Percentiles rank a stretch among this genome's conserved stretches.
Conservation (phyloP, 2,888 invertebrate genomes). For the Neuroscelio doddi region DNA sequence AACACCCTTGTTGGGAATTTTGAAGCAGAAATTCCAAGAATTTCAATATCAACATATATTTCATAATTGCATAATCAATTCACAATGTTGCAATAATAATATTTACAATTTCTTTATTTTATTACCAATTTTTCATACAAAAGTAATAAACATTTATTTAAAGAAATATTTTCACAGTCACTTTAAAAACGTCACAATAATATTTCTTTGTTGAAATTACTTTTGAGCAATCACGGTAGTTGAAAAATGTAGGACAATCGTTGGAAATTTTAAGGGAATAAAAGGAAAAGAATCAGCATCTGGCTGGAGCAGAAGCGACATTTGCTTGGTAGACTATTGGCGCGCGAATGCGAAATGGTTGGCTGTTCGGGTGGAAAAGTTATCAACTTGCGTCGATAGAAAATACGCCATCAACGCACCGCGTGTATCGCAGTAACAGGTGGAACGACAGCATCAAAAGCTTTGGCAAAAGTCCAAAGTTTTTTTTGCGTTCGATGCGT, state of each 20-base stretch:
- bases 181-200: too few species aligned
- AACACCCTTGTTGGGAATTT: constrained; percentile 34
- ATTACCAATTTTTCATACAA: too few species aligned
- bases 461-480: constrained; percentile 42
- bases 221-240: too few species aligned
- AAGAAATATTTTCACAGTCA: too few species aligned
- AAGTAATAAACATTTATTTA: too few species aligned
- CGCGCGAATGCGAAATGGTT: background rate
- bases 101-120: too few species aligned
- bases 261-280: background rate
- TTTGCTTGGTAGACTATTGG: background rate
- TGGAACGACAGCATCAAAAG: constrained; percentile 34
- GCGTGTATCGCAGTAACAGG: constrained; percentile 45
- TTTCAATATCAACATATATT: too few species aligned
- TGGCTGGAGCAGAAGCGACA: background rate
- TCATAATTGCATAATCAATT: too few species aligned
- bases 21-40: constrained; percentile 36
- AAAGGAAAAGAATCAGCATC: background rate
- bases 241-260: too few species aligned
- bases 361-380: background rate
- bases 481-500: constrained; percentile 25
- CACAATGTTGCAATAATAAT: too few species aligned
- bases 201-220: too few species aligned
- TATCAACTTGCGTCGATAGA: constrained; percentile 17
- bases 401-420: constrained; percentile 27